Evolutionary conservation across 2,888 invertebrate species (phyloP).

Genomic region (Acronicta leporina): DNA sequence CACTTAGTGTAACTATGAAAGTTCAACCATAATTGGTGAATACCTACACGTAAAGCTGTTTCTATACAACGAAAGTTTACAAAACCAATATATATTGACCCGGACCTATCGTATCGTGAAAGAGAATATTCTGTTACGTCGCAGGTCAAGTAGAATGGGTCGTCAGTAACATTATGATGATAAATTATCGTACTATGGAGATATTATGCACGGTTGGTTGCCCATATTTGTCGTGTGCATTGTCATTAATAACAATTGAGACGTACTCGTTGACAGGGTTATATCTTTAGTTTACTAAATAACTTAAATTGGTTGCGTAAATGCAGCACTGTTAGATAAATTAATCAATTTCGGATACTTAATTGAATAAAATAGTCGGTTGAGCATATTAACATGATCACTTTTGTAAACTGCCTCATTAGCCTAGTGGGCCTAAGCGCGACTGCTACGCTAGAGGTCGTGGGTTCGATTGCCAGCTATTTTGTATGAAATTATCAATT

Average conservation of each 20-base stretch:
- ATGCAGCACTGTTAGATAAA: slow-evolving; percentile 4
- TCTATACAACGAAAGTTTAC: slow-evolving; percentile 9
- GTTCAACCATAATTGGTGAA: slow-evolving; percentile 25
- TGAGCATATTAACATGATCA: neutral
- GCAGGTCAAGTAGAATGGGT: slow-evolving; percentile 28
- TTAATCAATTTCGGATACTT: slow-evolving; percentile 22
- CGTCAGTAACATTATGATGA: slow-evolving; percentile 29
- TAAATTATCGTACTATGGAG: slow-evolving; percentile 45
- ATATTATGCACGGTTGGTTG: slow-evolving; percentile 46
- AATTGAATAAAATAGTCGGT: slow-evolving; percentile 28
- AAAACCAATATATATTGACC: slow-evolving; percentile 27
- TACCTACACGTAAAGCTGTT: slow-evolving; percentile 6
- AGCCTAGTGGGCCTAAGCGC: too few relatives aligned
- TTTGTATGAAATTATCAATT: too few relatives aligned
- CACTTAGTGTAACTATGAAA: slow-evolving; percentile 3
- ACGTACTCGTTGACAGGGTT: slow-evolving; percentile 24
- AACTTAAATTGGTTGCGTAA: slow-evolving; percentile 10
- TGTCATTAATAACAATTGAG: slow-evolving; percentile 67
- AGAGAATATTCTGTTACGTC: slow-evolving; percentile 3
- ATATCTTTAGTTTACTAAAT: slow-evolving; percentile 21
- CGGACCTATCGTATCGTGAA: neutral
- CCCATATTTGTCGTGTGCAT: slow-evolving; percentile 40
- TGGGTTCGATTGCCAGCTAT: too few relatives aligned
- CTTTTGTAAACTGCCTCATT: too few relatives aligned
- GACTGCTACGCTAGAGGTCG: too few relatives aligned